Base-by-base conservation (phyloP, 2,797 vertebrate genomes). In the Salarias fasciatus region DNA sequence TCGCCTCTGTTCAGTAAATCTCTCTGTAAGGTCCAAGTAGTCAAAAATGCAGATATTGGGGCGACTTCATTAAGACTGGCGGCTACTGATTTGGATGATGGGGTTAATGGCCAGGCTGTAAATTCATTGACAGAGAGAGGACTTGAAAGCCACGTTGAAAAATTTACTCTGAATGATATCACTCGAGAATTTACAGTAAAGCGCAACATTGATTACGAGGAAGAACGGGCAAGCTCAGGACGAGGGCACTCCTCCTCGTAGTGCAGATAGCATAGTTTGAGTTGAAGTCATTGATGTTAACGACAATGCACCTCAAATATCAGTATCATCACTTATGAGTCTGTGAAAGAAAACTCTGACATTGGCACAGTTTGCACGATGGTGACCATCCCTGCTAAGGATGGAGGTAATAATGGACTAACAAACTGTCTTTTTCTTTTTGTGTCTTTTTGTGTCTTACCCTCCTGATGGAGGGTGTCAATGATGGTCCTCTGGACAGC, bases 301-400 rank as follows among this genome's bases (percentile, higher is more conserved):
- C 72, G 92, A 93, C 54, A 92, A 93, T 53, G 55, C 77, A 53
- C 92, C 91, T 1, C 85, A 89, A 63, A 88, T 93, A 15, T 40
- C 46, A 0, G 72, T 92, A 13, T 87, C 91, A 6, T 90, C 88
- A 24, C 54, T 91, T 0, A 77, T 84, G 54, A 89, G 6, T 49
- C 79, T 18, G 74, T 92, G 0, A 88, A 75, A 58, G 91, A 93
- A 15, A 86, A 92, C n/a, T 73, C 89, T 10, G 82, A 86, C 12
- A 41, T 76, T n/a, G 87, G 88, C 1, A 88, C 88, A 18, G 85
- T 61, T 1, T 64, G 91, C 4, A 90, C 90, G 8, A 84, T 91
- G 51, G 75, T 93, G 3, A 85, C 88, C 0, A 62, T 92, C 3
- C 77, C 64, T 3, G 91, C 93, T 44, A 74, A 57, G 50, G 91